Conservation (phyloP, 2,888 invertebrate species). For the Cantharis flavilabris region DNA sequence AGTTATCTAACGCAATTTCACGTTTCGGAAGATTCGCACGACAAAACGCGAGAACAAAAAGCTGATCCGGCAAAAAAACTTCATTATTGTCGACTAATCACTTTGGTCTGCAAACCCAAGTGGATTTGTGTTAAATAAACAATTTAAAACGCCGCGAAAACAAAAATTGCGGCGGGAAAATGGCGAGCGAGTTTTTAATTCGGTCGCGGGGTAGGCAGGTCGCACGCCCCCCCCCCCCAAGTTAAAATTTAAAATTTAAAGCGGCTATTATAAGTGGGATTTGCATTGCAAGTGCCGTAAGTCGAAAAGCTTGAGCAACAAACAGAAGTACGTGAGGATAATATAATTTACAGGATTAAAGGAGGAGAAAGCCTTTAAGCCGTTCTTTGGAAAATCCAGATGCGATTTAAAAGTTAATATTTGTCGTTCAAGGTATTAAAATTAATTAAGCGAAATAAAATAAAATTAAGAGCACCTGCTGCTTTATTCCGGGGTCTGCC, state of each 20-base stretch:
- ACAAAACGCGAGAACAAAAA: neutral
- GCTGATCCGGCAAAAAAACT: neutral
- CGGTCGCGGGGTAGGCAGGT: neutral
- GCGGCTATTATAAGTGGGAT: neutral
- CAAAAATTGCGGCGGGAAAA: neutral
- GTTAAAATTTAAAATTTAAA: neutral
- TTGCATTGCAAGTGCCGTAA: neutral
- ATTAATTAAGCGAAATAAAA: conserved; percentile 14
- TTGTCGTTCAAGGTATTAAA: conserved; percentile 2
- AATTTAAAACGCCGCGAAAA: neutral
- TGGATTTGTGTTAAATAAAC: neutral
- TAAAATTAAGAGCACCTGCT: conserved; percentile 44
- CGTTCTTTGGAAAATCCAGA: neutral
- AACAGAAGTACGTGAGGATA: conserved; percentile 12
- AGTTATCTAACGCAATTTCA: neutral
- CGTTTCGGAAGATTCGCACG: neutral
- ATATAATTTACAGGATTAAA: conserved; percentile 17
- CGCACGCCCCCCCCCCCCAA: neutral
- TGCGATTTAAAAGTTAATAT: conserved; percentile 2
- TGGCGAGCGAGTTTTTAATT: neutral
- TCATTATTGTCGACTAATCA: neutral
- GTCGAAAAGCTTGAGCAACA: neutral
- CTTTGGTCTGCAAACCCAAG: neutral
- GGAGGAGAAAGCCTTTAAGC: neutral
- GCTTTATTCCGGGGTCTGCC: conserved; percentile 47